These are phyloP conservation scores for Larimichthys crocea DNA, from an alignment of 2,113 vertebrate genomes.

Conservation along the genomic window DNA sequence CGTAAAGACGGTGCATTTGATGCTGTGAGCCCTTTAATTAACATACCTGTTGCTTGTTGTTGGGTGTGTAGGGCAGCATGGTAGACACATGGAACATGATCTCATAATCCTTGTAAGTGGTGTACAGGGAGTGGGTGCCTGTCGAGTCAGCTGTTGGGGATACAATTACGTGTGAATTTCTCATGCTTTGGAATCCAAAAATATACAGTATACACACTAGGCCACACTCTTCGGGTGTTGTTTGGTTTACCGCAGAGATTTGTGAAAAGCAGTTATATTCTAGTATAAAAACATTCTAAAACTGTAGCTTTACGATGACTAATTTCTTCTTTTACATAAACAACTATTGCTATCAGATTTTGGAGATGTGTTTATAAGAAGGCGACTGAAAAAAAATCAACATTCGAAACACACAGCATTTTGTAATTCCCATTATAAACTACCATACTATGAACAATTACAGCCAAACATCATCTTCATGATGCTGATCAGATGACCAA, in stretches of 20 bases:
- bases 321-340: neutral
- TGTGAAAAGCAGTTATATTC: neutral
- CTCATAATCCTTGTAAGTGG: slow-evolving; percentile 85
- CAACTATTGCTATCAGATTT: neutral
- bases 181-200: neutral
- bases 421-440: neutral
- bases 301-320: too few species aligned
- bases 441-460: neutral
- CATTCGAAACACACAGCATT: neutral
- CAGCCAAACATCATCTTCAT: neutral
- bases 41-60: slow-evolving; percentile 97
- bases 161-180: slow-evolving; percentile 26
- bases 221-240: neutral
- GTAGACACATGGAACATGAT: slow-evolving; percentile 87
- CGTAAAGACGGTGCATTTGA: neutral
- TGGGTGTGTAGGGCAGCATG: slow-evolving; percentile 97
- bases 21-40: neutral
- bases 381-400: neutral
- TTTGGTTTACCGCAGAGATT: neutral
- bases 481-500: neutral
- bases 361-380: neutral
- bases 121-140: slow-evolving; percentile 84
- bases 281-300: neutral
- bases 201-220: too few species aligned
- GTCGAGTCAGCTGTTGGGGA: slow-evolving; percentile 81